Percentiles rank a stretch among this genome's conserved stretches.
Conservation (phyloP, 2,113 vertebrate species). For the Oncorhynchus masou region DNA sequence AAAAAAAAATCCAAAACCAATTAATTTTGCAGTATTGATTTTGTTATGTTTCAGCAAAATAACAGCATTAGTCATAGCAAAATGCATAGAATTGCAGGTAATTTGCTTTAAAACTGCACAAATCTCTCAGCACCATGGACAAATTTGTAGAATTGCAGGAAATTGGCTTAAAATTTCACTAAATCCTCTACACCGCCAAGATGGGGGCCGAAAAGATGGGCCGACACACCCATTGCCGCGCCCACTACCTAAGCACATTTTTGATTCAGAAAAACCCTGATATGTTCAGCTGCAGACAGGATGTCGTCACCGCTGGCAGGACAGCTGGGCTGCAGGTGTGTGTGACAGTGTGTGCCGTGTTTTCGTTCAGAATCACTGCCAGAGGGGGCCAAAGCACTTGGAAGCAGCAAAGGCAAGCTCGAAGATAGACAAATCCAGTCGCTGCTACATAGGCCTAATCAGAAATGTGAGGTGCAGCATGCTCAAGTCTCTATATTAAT, state of each 20-base stretch:
- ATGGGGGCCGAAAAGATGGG: too few species aligned
- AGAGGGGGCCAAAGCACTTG: conserved; percentile 19
- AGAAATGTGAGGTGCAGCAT: neutral
- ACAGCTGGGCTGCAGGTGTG: conserved; percentile 12
- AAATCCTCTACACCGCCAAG: too few species aligned
- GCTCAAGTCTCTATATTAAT: neutral
- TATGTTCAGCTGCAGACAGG: neutral
- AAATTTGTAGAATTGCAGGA: too few species aligned
- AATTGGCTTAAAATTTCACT: too few species aligned
- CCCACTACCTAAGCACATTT: neutral
- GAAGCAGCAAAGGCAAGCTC: conserved; percentile 19
- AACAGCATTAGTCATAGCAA: too few species aligned
- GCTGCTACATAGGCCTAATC: neutral
- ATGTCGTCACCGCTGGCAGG: neutral
- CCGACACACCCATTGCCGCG: neutral
- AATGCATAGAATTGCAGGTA: too few species aligned
- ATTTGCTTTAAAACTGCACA: too few species aligned
- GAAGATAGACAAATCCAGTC: neutral
- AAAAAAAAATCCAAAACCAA: too few species aligned
- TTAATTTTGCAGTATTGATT: too few species aligned
- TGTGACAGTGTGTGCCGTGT: neutral
- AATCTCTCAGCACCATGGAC: too few species aligned
- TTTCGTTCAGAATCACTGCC: neutral
- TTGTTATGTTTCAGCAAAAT: too few species aligned
- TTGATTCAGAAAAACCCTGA: too few species aligned